Conservation (phyloP, 2,113 vertebrate species). For the Forbesichthys agassizii region DNA sequence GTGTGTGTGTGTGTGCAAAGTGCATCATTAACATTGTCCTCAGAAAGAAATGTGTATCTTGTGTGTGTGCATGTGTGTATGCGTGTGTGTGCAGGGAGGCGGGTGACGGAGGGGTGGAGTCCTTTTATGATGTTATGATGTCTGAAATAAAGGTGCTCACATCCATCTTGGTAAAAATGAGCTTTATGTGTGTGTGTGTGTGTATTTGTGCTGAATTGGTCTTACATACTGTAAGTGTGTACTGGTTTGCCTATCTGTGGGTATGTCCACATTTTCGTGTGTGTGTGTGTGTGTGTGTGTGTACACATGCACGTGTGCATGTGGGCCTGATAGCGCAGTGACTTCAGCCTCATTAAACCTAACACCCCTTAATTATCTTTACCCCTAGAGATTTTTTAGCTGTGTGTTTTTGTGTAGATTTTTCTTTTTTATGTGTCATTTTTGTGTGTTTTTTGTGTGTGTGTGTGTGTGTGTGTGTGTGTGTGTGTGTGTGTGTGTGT, state of each 20-base stretch:
- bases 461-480: neutral
- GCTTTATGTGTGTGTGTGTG: neutral
- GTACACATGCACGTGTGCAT: neutral
- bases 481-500: neutral
- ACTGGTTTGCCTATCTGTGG: no score
- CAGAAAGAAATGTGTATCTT: slow-evolving; percentile 21
- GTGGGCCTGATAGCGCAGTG: neutral
- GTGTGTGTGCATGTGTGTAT: slow-evolving; percentile 4
- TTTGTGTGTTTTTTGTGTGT: neutral
- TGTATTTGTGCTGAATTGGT: neutral
- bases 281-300: neutral
- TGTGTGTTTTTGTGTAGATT: slow-evolving; percentile 5
- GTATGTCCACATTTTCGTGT: neutral
- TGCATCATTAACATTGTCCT: slow-evolving; percentile 60
- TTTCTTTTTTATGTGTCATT: neutral
- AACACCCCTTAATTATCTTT: slow-evolving; percentile 50
- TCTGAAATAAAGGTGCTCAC: neutral
- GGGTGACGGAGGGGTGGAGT: neutral
- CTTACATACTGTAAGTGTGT: neutral
- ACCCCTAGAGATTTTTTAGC: slow-evolving; percentile 17
- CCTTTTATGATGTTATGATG: neutral
- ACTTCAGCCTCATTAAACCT: slow-evolving; percentile 37
- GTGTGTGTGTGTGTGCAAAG: slow-evolving; percentile 17
- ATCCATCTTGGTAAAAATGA: neutral
- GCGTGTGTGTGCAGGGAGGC: neutral